A percentile compares a stretch with the other conserved stretches of the same genome.
Evolutionary conservation across 2,888 invertebrate genomes (phyloP).

Genomic region (Tolmerus cingulatus): DNA sequence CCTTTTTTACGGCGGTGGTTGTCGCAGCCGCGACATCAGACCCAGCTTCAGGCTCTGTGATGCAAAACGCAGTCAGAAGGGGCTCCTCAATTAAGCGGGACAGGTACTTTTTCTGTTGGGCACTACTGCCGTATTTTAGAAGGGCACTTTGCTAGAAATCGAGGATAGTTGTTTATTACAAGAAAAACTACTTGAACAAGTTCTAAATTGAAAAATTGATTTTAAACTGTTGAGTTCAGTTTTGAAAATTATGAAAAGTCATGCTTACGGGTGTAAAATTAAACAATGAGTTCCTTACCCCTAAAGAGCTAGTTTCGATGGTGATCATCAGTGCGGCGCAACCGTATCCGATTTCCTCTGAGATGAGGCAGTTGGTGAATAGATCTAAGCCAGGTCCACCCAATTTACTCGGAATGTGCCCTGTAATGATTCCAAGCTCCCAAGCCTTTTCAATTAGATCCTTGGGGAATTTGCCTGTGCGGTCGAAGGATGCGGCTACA

Average conservation of each 20-base stretch:
- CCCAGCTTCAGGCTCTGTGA: conserved; percentile 91
- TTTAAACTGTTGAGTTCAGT: too few relatives aligned
- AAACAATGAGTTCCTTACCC: conserved; percentile 54
- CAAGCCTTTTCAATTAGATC: conserved; percentile 94
- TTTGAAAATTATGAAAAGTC: neutral
- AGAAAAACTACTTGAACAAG: too few relatives aligned
- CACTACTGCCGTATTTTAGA: conserved; percentile 79
- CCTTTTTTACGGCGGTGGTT: conserved; percentile 87
- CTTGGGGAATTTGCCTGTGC: conserved; percentile 92
- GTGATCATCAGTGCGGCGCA: conserved; percentile 90
- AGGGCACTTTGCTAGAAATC: conserved; percentile 82
- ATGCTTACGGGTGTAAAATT: neutral
- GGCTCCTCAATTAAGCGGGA: conserved; percentile 86
- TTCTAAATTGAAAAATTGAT: too few relatives aligned
- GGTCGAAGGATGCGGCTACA: conserved; percentile 87
- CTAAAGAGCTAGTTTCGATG: conserved; percentile 73
- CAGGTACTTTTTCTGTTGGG: conserved; percentile 89
- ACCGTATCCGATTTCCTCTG: conserved; percentile 91
- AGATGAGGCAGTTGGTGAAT: conserved; percentile 72
- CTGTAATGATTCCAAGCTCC: conserved; percentile 85
- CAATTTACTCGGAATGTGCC: conserved; percentile 80
- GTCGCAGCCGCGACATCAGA: conserved; percentile 91
- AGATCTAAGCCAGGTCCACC: conserved; percentile 66
- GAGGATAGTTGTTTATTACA: too few relatives aligned
- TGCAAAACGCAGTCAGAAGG: conserved; percentile 85